These are phyloP conservation scores for Heterochromis multidens DNA, from an alignment of 2,113 vertebrate species.

Conservation along the genomic window DNA sequence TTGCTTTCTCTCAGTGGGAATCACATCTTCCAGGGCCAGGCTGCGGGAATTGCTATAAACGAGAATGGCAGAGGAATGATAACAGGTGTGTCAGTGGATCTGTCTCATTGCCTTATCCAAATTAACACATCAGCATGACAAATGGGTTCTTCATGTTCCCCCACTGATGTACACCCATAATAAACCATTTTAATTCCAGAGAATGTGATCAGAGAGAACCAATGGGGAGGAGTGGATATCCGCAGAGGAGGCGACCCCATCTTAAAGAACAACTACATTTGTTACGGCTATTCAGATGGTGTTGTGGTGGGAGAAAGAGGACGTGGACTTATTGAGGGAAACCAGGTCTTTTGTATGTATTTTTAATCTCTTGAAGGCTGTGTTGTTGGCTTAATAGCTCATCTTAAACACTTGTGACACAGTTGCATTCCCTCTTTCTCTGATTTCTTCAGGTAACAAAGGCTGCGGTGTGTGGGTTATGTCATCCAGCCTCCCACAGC, in stretches of 20 bases:
- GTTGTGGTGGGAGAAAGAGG: conserved; percentile 88
- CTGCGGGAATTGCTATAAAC: conserved; percentile 90
- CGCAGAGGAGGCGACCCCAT: conserved; percentile 84
- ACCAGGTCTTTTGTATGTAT: conserved; percentile 85
- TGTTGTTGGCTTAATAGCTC: not conserved
- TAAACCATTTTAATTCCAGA: conserved; percentile 63
- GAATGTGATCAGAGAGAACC: conserved; percentile 89
- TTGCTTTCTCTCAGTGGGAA: conserved; percentile 80
- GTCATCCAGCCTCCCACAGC: conserved; percentile 87
- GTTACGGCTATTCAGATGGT: conserved; percentile 85
- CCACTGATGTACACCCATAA: not conserved
- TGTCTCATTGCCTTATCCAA: not conserved
- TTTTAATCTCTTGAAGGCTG: not conserved
- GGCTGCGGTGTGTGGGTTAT: conserved; percentile 91
- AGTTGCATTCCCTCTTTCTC: not conserved
- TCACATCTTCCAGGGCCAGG: conserved; percentile 90
- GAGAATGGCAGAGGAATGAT: conserved; percentile 91
- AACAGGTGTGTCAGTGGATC: conserved; percentile 71
- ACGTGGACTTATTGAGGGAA: conserved; percentile 87
- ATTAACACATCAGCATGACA: not conserved
- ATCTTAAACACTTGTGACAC: not conserved
- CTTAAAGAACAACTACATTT: conserved; percentile 88
- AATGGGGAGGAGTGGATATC: conserved; percentile 90
- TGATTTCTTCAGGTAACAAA: conserved; percentile 78
- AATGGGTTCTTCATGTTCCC: not conserved